Conservation (phyloP, 2,113 vertebrate genomes). For the Myotis yumanensis region DNA sequence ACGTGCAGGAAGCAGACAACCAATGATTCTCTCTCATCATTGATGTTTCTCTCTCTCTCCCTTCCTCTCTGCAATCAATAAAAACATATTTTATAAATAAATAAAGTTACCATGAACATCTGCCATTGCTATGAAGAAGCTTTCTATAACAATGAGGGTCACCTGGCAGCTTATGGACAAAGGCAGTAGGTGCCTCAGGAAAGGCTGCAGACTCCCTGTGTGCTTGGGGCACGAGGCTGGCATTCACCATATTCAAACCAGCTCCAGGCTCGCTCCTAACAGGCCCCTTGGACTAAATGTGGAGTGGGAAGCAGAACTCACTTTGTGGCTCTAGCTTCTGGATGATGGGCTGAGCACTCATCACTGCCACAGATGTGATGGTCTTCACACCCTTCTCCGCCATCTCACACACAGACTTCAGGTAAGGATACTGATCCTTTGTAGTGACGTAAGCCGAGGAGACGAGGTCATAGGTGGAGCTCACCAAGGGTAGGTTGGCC, state of each 20-base stretch:
- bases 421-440: constrained; percentile 86
- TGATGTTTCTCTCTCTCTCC: too few species aligned
- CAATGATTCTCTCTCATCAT: too few species aligned
- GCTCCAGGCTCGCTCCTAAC: neutral
- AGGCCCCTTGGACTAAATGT: too few species aligned
- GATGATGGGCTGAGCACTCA: constrained; percentile 87
- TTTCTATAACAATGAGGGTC: neutral
- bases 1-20: too few species aligned
- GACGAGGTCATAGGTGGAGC: constrained; percentile 87
- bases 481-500: constrained; percentile 88
- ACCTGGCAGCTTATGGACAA: neutral
- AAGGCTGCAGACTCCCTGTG: neutral
- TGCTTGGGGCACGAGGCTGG: neutral
- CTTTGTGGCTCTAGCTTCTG: constrained; percentile 91
- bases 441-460: constrained; percentile 85
- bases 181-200: neutral
- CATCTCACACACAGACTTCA: constrained; percentile 87
- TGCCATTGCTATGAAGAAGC: neutral
- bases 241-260: neutral
- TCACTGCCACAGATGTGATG: constrained; percentile 88
- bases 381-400: constrained; percentile 87
- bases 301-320: constrained; percentile 81
- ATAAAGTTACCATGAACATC: neutral
- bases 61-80: too few species aligned
- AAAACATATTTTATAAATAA: too few species aligned